Percentiles rank a stretch among this genome's conserved stretches.
These are phyloP conservation scores for Drosophila trichaetosa DNA, from an alignment of 2,888 invertebrate genomes.

Conservation along the genomic window DNA sequence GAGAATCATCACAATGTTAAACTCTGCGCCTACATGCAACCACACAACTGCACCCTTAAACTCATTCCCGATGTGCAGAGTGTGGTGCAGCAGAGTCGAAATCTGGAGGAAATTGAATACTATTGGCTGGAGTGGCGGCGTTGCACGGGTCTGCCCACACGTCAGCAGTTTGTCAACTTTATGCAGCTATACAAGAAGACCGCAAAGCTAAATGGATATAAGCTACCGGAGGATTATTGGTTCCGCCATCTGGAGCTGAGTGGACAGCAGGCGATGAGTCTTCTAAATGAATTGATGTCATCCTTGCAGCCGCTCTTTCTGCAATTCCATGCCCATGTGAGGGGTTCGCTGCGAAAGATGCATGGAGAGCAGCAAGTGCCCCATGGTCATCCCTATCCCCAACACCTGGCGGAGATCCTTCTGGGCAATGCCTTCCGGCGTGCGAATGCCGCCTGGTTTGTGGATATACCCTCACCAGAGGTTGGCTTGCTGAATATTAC, in stretches of 20 bases:
- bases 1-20: constrained; percentile 90
- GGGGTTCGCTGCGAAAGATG: constrained; percentile 71
- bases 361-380: constrained; percentile 73
- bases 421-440: constrained; percentile 85
- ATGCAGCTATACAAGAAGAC: constrained; percentile 81
- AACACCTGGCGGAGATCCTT: constrained; percentile 82
- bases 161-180: constrained; percentile 73
- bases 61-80: constrained; percentile 87
- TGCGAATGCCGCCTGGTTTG: constrained; percentile 86
- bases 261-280: constrained; percentile 66
- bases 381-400: constrained; percentile 75
- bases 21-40: constrained; percentile 89
- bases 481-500: constrained; percentile 90
- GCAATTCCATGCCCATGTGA: constrained; percentile 83
- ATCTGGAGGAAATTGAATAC: constrained; percentile 81
- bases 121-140: constrained; percentile 83
- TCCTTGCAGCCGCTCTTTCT: constrained; percentile 75
- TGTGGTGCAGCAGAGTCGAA: constrained; percentile 69
- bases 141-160: constrained; percentile 70
- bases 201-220: constrained; percentile 76
- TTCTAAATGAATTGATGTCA: constrained; percentile 72
- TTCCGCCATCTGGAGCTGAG: constrained; percentile 87
- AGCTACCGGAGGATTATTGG: constrained; percentile 88
- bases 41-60: constrained; percentile 88
- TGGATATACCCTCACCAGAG: constrained; percentile 88